These are phyloP conservation scores for Drosophila kanekoi DNA, from an alignment of 2,888 invertebrate genomes.

Conservation along the genomic window DNA sequence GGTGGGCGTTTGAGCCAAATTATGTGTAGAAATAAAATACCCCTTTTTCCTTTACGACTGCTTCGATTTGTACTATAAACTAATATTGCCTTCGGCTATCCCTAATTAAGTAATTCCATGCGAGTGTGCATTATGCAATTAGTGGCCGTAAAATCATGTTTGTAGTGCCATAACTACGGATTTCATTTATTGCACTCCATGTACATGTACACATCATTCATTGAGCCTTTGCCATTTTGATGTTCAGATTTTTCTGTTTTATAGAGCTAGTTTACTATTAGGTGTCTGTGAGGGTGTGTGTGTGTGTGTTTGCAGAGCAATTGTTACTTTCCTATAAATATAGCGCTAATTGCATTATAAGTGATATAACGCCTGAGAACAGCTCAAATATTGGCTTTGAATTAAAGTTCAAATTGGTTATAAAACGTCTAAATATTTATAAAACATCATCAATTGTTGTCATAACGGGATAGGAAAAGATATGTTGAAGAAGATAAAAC, in stretches of 20 bases:
- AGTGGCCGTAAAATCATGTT: slow-evolving; percentile 72
- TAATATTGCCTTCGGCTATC: slow-evolving; percentile 66
- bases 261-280: background rate
- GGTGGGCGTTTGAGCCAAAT: slow-evolving; percentile 6
- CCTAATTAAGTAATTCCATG: slow-evolving; percentile 75
- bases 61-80: slow-evolving; percentile 73
- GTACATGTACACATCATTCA: slow-evolving; percentile 17
- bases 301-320: slow-evolving; percentile 41
- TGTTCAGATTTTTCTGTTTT: slow-evolving; percentile 45
- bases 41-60: slow-evolving; percentile 69
- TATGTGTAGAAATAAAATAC: slow-evolving; percentile 10
- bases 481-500: too few relatives aligned
- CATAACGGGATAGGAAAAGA: background rate
- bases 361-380: slow-evolving; percentile 26
- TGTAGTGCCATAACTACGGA: slow-evolving; percentile 58
- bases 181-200: slow-evolving; percentile 46
- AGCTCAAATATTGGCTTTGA: slow-evolving; percentile 20
- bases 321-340: slow-evolving; percentile 39
- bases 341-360: slow-evolving; percentile 55
- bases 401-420: slow-evolving; percentile 14
- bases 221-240: slow-evolving; percentile 50
- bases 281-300: slow-evolving; percentile 5
- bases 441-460: background rate
- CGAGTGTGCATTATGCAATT: slow-evolving; percentile 74
- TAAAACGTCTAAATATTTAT: background rate